Evolutionary conservation across 1,140 invertebrate genomes (phyloP), one percentile per base, ranked within the genome.

Genomic region (Danaus melanippus): DNA sequence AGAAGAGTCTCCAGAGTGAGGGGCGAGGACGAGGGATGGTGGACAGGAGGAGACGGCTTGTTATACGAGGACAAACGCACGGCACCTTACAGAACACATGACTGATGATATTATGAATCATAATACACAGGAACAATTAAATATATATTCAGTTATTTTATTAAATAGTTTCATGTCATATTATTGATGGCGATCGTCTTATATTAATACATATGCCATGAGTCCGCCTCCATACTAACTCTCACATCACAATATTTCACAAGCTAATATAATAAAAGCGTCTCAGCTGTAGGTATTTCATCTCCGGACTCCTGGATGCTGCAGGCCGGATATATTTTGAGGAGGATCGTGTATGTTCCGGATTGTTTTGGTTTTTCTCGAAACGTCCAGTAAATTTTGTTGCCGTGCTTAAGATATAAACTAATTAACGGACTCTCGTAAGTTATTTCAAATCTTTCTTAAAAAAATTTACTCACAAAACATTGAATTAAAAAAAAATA

Each of bases 201-300:
- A 32, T 32, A 32, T 32, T 32, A 32, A 32, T 32, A 32, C 6
- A 32, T 32, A 7, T 11, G 45, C 40, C 42, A 42, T 54, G 40
- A 66, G 42, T 49, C 61, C 60, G 8, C 45, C 47, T 71, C 74
- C 66, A 65, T 10, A 61, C 32, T 50, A 46, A 17, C 39, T 49
- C 62, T 64, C 65, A 67, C 67, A 65, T 67, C 69, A 68, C 52
- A 56, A 76, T 79, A 75, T 79, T 77, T 79, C 62, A 76, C 69
- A 67, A 54, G 68, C 63, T 77, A 79, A 77, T 76, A 71, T 75
- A 78, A 78, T 76, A 78, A 76, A 74, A 68, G 63, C 69, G 54
- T 58, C 62, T 15, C 15, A 15, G 15, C 15, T 44, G 63, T 57
- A 56, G 46, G 52, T 62, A 65, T 63, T 62, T 53, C 55, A 61